Conservation (phyloP, 2,888 invertebrate species). For the Electrophaes corylata region DNA sequence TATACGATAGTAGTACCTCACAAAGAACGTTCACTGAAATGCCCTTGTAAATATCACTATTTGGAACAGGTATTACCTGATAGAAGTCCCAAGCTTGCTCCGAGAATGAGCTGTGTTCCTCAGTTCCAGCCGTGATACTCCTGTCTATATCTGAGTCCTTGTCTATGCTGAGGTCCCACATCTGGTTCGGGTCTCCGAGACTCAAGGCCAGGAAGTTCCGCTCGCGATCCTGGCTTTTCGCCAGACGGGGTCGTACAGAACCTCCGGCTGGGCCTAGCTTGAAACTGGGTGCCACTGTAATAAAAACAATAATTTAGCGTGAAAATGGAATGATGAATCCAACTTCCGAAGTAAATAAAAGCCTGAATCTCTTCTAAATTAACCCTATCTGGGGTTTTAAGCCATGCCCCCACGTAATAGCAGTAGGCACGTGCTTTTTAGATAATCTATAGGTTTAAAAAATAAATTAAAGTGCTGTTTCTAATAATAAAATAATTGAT, state of each 20-base stretch:
- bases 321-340: no score
- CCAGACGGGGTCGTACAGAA: slow-evolving; percentile 68
- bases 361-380: no score
- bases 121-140: slow-evolving; percentile 86
- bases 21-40: no score
- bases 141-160: slow-evolving; percentile 81
- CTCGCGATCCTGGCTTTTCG: slow-evolving; percentile 63
- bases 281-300: slow-evolving; percentile 84
- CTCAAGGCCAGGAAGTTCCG: slow-evolving; percentile 69
- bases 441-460: no score
- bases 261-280: slow-evolving; percentile 86
- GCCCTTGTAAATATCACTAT: no score
- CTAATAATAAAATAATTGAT: no score
- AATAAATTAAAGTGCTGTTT: no score
- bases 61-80: slow-evolving; percentile 91
- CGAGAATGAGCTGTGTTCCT: slow-evolving; percentile 92
- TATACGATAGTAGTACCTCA: no score
- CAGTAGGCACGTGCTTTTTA: no score
- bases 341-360: no score
- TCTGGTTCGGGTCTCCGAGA: slow-evolving; percentile 72
- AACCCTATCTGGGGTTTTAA: no score
- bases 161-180: slow-evolving; percentile 75
- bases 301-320: background rate
- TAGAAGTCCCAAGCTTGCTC: slow-evolving; percentile 98
- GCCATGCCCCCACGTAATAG: no score